A percentile compares a stretch with the other conserved stretches of the same genome.
phyloP scores from a whole-genome alignment of 2,797 vertebrate species.

The Momotus momota region DNA sequence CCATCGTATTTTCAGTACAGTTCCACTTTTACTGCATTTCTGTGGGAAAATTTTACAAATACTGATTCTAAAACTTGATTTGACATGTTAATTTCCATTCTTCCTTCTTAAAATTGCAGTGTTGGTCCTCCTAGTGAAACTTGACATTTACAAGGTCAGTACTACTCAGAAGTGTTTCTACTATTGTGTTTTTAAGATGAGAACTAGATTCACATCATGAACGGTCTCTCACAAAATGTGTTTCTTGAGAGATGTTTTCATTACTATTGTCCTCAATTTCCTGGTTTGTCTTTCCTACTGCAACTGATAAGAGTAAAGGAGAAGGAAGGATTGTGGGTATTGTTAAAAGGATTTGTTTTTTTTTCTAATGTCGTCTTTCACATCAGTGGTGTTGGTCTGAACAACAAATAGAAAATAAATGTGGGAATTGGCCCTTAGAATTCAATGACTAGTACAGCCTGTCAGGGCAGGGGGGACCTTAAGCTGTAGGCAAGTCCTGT shows the following conservation, averaged over 20 bases:
- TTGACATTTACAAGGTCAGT: not conserved
- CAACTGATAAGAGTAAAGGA: not conserved
- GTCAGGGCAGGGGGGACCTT: too few species aligned
- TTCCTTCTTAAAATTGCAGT: not conserved
- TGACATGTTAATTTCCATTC: not conserved
- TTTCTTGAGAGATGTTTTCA: not conserved
- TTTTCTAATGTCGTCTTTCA: not conserved
- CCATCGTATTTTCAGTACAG: not conserved
- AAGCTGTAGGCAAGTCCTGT: not conserved
- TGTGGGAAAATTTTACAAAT: not conserved
- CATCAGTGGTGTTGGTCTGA: not conserved
- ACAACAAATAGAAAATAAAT: not conserved
- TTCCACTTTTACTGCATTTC: not conserved
- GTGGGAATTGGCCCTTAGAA: not conserved
- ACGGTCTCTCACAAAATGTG: not conserved
- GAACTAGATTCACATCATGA: not conserved
- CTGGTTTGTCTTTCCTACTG: not conserved
- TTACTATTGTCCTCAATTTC: not conserved
- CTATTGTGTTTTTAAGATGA: not conserved
- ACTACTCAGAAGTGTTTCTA: not conserved
- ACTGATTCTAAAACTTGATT: not conserved
- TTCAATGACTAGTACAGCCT: not conserved
- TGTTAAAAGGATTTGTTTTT: not conserved
- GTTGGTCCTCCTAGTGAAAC: not conserved
- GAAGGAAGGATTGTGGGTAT: not conserved